phyloP scores from a whole-genome alignment of 2,797 vertebrate species.

The Ctenosaura bakeri region DNA sequence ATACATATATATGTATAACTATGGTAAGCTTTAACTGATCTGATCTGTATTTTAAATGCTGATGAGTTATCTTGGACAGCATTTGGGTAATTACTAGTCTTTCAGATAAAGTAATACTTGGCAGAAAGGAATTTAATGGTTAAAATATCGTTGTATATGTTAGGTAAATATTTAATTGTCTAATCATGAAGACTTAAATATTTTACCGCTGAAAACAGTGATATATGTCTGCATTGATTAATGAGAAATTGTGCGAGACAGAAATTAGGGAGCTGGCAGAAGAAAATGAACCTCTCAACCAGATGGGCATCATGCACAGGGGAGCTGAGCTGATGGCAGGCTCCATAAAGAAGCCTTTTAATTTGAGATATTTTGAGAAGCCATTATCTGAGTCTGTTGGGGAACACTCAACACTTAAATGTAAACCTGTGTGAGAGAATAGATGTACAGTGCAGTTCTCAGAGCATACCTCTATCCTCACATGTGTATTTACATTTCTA shows the following conservation, averaged over 20 bases:
- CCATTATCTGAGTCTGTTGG: not conserved
- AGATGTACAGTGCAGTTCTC: slow-evolving; percentile 21
- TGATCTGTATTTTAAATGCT: slow-evolving; percentile 35
- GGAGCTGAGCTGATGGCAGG: not conserved
- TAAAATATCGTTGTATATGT: slow-evolving; percentile 4
- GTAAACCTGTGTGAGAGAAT: not conserved
- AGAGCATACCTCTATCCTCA: not conserved
- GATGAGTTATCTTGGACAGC: not conserved
- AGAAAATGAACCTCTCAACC: slow-evolving; percentile 18
- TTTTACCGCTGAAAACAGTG: slow-evolving; percentile 23
- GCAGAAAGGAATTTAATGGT: slow-evolving; percentile 31
- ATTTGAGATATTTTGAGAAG: slow-evolving; percentile 20
- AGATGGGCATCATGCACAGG: slow-evolving; percentile 14
- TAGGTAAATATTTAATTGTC: slow-evolving; percentile 53
- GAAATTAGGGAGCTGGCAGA: not conserved
- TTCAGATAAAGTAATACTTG: slow-evolving; percentile 15
- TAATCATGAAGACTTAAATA: slow-evolving; percentile 37
- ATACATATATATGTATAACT: too few relatives aligned
- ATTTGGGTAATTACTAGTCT: slow-evolving; percentile 24
- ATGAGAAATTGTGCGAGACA: slow-evolving; percentile 15
- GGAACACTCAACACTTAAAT: not conserved
- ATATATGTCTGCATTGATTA: slow-evolving; percentile 24
- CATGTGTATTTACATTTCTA: not conserved
- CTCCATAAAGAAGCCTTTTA: slow-evolving; percentile 17
- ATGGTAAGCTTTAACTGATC: not conserved